Conservation (phyloP, 2,888 invertebrate genomes). For the Cheilosia soror region DNA sequence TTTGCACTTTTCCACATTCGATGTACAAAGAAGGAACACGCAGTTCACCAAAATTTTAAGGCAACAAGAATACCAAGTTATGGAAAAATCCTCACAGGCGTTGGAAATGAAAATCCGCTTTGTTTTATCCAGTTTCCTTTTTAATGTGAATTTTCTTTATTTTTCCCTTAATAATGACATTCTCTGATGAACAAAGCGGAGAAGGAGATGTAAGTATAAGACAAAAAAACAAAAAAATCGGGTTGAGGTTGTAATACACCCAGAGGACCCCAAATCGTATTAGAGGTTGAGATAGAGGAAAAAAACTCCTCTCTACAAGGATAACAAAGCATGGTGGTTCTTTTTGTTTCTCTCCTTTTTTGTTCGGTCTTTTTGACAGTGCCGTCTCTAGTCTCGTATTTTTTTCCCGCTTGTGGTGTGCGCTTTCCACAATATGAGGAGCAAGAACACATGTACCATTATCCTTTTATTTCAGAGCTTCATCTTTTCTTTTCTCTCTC, state of each 20-base stretch:
- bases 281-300: slow-evolving; percentile 23
- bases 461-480: slow-evolving; percentile 74
- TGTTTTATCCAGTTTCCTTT: too few species aligned
- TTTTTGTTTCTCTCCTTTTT: slow-evolving; percentile 39
- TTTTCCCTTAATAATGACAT: slow-evolving; percentile 42
- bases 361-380: slow-evolving; percentile 46
- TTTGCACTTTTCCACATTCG: too few species aligned
- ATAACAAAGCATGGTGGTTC: slow-evolving; percentile 50
- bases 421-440: slow-evolving; percentile 48
- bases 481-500: slow-evolving; percentile 6
- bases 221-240: background rate
- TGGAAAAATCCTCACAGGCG: too few species aligned
- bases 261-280: slow-evolving; percentile 45
- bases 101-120: too few species aligned
- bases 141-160: slow-evolving; percentile 8
- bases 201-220: slow-evolving; percentile 7
- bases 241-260: slow-evolving; percentile 54
- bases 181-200: slow-evolving; percentile 52
- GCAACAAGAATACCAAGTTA: too few species aligned
- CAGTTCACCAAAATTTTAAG: too few species aligned
- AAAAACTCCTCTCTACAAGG: slow-evolving; percentile 47
- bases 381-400: slow-evolving; percentile 46
- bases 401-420: slow-evolving; percentile 22
- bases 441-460: slow-evolving; percentile 72
- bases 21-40: too few species aligned